These are phyloP conservation scores for Chrysemys picta DNA, from an alignment of 2,113 vertebrate genomes.

Conservation along the genomic window DNA sequence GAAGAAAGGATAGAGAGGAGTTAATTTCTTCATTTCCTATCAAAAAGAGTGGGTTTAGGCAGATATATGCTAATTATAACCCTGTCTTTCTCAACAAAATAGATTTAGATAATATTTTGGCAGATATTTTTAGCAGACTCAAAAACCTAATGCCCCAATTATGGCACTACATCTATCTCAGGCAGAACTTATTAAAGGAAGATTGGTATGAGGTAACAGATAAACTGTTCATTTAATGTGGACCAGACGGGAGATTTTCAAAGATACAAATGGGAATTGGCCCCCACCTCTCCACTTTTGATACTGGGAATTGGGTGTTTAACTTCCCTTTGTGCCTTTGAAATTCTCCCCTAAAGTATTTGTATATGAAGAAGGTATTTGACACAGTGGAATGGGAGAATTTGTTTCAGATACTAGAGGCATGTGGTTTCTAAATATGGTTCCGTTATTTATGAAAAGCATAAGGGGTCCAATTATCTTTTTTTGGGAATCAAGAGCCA, in stretches of 20 bases:
- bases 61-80: not conserved
- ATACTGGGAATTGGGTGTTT: not conserved
- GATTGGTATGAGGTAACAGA: not conserved
- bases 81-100: not conserved
- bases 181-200: not conserved
- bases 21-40: not conserved
- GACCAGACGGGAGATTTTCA: not conserved
- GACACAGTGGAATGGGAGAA: not conserved
- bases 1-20: not conserved
- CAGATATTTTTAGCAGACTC: not conserved
- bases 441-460: not conserved
- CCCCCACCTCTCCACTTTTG: too few species aligned
- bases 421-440: not conserved
- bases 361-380: not conserved
- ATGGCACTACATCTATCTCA: not conserved
- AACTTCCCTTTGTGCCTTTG: not conserved
- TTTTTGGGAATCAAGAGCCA: not conserved
- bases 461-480: not conserved
- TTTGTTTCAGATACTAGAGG: not conserved
- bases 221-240: not conserved
- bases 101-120: not conserved
- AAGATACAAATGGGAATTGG: not conserved
- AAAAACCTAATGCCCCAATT: not conserved
- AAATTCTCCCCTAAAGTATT: not conserved
- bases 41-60: not conserved